Evolutionary conservation across 2,888 invertebrate species (phyloP).

Genomic region (Phaonia tiefii): DNA sequence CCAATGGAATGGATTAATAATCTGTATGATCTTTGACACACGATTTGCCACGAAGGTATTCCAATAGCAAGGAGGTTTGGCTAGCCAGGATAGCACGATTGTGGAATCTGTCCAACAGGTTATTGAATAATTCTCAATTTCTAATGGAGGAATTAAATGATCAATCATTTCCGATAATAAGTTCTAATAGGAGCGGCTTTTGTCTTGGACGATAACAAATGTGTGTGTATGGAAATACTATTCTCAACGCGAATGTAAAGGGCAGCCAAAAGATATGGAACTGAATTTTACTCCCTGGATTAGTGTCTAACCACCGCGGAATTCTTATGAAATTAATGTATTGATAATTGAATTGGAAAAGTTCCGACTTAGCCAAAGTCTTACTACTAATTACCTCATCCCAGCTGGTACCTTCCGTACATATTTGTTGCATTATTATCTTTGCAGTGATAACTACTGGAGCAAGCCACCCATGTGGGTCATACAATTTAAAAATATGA

Average conservation of each 20-base stretch:
- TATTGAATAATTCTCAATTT: background rate
- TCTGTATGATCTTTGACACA: conserved; percentile 23
- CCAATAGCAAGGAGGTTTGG: conserved; percentile 32
- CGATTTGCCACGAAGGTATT: conserved; percentile 34
- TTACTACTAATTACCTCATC: conserved; percentile 34
- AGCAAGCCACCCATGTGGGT: too few species aligned
- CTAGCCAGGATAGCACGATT: conserved; percentile 38
- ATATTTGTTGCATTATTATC: too few species aligned
- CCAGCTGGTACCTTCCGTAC: conserved; percentile 52
- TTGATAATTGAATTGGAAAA: conserved; percentile 2
- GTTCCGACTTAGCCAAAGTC: conserved; percentile 12
- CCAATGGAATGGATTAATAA: conserved; percentile 1
- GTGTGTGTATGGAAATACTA: background rate
- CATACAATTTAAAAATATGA: too few species aligned
- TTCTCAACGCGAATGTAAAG: conserved; percentile 35
- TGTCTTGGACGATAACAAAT: conserved; percentile 23
- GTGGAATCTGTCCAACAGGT: conserved; percentile 33
- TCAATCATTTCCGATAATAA: conserved; percentile 31
- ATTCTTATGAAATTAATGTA: background rate
- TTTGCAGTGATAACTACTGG: too few species aligned
- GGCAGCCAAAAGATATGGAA: conserved; percentile 27
- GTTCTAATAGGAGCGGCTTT: conserved; percentile 38
- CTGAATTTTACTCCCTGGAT: background rate
- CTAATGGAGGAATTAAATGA: background rate
- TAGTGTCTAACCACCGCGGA: conserved; percentile 20